A percentile compares a stretch with the other conserved stretches of the same genome.
phyloP scores from a whole-genome alignment of 2,797 vertebrate species.

The Sylvia borin region DNA sequence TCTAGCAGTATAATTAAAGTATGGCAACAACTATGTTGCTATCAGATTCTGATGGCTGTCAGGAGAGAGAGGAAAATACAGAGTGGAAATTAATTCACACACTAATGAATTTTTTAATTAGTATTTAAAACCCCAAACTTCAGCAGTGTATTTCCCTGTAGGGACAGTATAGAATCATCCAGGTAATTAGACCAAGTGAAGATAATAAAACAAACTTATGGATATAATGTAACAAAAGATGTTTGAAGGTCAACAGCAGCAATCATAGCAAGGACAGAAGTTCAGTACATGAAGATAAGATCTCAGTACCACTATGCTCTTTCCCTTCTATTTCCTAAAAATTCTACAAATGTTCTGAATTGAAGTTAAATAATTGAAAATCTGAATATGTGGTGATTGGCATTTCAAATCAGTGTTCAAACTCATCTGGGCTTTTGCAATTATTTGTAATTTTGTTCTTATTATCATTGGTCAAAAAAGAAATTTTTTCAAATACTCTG shows the following conservation, averaged over 20 bases:
- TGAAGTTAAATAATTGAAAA: slow-evolving; percentile 9
- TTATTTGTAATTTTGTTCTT: slow-evolving; percentile 35
- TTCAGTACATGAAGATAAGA: not conserved
- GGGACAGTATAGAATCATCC: slow-evolving; percentile 68
- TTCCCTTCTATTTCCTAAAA: not conserved
- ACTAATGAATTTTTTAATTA: slow-evolving; percentile 82
- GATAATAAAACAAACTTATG: slow-evolving; percentile 73
- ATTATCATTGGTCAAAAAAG: not conserved
- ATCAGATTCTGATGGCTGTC: slow-evolving; percentile 67
- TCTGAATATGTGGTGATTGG: not conserved
- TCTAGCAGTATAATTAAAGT: slow-evolving; percentile 52
- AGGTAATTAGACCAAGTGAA: slow-evolving; percentile 74
- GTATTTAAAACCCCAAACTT: slow-evolving; percentile 75
- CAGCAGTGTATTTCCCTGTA: slow-evolving; percentile 70
- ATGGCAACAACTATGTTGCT: slow-evolving; percentile 36
- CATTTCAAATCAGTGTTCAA: not conserved
- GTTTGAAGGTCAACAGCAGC: slow-evolving; percentile 68
- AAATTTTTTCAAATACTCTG: not conserved
- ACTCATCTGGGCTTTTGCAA: not conserved
- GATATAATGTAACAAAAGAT: slow-evolving; percentile 49
- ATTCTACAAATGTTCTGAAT: not conserved
- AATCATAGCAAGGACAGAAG: slow-evolving; percentile 36
- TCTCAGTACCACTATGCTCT: not conserved
- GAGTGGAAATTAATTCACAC: slow-evolving; percentile 75
- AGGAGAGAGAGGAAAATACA: slow-evolving; percentile 59